Evolutionary conservation across 2,797 vertebrate species (phyloP).

Genomic region (Pangasius larnaudii): DNA sequence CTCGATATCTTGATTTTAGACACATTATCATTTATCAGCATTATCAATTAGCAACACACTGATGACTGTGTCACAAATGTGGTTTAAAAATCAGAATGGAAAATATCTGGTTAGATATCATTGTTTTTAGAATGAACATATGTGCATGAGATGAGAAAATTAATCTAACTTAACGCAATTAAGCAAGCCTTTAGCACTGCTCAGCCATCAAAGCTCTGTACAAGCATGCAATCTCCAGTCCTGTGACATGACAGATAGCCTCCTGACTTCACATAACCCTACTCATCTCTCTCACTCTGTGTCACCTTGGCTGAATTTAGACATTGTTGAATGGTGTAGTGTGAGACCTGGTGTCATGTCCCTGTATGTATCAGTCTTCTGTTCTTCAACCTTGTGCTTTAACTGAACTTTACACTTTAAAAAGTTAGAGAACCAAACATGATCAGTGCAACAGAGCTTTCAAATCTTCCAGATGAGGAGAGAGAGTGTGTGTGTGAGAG

Average conservation of each 20-base stretch:
- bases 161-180: too few species aligned
- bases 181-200: not conserved
- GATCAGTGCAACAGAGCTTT: slow-evolving; percentile 46
- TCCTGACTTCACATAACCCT: slow-evolving; percentile 30
- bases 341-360: not conserved
- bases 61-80: not conserved
- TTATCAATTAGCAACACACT: not conserved
- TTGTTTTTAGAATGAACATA: not conserved
- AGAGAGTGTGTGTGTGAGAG: slow-evolving; percentile 51
- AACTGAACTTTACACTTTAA: slow-evolving; percentile 70
- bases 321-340: slow-evolving; percentile 61
- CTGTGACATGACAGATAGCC: not conserved
- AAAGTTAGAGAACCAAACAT: slow-evolving; percentile 65
- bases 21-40: not conserved
- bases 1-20: not conserved
- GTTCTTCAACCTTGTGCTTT: slow-evolving; percentile 51
- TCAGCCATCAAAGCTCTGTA: not conserved
- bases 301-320: slow-evolving; percentile 65
- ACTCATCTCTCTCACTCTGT: slow-evolving; percentile 28
- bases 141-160: not conserved
- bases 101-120: not conserved
- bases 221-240: not conserved
- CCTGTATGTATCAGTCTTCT: slow-evolving; percentile 35
- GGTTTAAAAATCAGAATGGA: not conserved
- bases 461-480: slow-evolving; percentile 54